Evolutionary conservation across 2,888 invertebrate species (phyloP), one percentile per base, ranked within the genome.

Genomic region (Apoderus coryli): DNA sequence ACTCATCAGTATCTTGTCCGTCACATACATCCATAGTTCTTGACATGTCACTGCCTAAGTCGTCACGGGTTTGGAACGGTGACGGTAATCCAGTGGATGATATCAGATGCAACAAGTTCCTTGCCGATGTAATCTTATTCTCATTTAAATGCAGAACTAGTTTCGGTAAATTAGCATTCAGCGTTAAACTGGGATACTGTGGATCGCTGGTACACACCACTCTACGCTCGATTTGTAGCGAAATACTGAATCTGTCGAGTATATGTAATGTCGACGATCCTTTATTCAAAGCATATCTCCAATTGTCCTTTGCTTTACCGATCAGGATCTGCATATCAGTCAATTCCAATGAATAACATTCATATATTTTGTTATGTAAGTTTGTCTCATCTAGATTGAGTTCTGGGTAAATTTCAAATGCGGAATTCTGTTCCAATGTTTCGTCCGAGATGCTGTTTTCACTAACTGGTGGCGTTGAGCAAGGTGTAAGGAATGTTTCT

Each of bases 101-200:
- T 43, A 61, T 42, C 39, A 56, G 47, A 33, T 64, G 61, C 19
- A 65, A 53, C 45, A 78, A 65, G 33, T 68, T 63, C 26, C 69
- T 54, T 14, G 77, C 63, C 0, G 76, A 68, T 7, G 65, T 61
- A 10, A 93, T 76, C 64, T 93, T 93, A 46, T 77, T 76, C 55
- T 93, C 92, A 60, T 85, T 89, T 25, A 93, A 67, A 57, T 93
- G 93, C 29, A 80, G 80, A 16, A 85, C 78, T 10, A 93, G 65
- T 54, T 80, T 76, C 0, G 92, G 90, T 43, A 93, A 64, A 38
- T 80, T 84, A 26, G 88, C 92, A 40, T 78, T 74, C 22, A 92
- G 59, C 22, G 81, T 81, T 14, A 84, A 64, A 36, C 77, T 76
- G 2, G 93, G 92, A 64, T 78, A 90, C 49, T 76, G 74, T 2